A percentile compares a stretch with the other conserved stretches of the same genome.
Evolutionary conservation across 2,113 vertebrate species (phyloP).

Genomic region (Ctenomys sociabilis): DNA sequence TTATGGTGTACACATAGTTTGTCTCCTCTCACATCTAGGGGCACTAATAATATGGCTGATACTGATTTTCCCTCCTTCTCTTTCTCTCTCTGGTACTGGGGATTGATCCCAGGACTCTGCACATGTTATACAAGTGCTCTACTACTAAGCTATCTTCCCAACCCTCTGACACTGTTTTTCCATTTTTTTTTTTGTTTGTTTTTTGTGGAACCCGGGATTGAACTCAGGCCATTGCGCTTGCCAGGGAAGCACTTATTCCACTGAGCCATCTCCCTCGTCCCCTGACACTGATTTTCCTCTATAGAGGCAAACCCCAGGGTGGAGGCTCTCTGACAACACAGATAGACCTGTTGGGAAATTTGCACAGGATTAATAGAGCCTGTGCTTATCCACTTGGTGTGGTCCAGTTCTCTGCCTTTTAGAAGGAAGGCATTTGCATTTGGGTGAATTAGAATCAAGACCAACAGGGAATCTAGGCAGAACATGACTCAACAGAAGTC

Average conservation of each 20-base stretch:
- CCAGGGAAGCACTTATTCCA: background rate
- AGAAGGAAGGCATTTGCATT: background rate
- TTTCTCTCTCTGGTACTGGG: background rate
- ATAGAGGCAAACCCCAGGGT: background rate
- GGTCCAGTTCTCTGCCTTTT: background rate
- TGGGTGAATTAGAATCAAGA: background rate
- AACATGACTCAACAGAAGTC: background rate
- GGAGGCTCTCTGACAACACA: background rate
- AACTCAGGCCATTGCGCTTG: background rate
- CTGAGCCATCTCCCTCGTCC: background rate
- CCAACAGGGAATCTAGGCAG: background rate
- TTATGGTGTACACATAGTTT: background rate
- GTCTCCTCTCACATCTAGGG: background rate
- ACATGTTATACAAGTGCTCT: background rate
- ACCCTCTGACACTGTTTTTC: too few species aligned
- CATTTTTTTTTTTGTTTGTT: too few species aligned
- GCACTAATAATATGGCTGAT: background rate
- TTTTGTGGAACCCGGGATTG: too few species aligned
- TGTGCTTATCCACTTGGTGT: accelerated
- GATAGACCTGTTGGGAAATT: background rate
- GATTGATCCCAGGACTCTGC: background rate
- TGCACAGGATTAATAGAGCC: background rate
- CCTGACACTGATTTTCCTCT: background rate
- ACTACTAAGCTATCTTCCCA: background rate
- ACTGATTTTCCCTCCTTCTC: background rate